Conservation (phyloP, 2,113 vertebrate species). For the Budorcas taxicolor region DNA sequence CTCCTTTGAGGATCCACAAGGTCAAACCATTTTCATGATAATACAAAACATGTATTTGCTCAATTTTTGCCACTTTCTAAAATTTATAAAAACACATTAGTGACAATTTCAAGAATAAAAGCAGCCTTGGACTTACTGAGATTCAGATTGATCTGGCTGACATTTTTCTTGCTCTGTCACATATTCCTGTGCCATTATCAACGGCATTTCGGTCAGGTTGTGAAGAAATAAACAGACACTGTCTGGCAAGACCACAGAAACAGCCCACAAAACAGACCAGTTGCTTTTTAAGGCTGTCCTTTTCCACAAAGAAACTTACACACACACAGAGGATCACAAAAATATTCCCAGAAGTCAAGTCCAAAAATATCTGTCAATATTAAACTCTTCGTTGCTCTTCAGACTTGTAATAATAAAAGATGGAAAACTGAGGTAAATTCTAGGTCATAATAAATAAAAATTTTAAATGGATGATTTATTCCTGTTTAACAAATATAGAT, state of each 20-base stretch:
- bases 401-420: neutral
- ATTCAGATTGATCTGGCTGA: neutral
- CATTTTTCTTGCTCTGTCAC: neutral
- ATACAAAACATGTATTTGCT: neutral
- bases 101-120: neutral
- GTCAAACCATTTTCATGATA: neutral
- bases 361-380: neutral
- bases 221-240: neutral
- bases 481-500: slow-evolving; percentile 4
- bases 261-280: neutral
- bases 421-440: neutral
- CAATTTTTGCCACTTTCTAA: neutral
- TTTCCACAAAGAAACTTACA: neutral
- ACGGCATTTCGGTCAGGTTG: neutral
- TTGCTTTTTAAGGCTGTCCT: neutral
- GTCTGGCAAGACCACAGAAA: neutral
- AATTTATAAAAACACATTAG: neutral
- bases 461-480: neutral
- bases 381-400: neutral
- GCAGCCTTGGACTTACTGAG: neutral
- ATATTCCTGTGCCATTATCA: neutral
- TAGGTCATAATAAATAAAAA: neutral
- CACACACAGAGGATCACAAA: neutral
- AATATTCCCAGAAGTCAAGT: neutral
- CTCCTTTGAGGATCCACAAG: neutral